These are phyloP conservation scores for Drosophila littoralis DNA, from an alignment of 1,140 invertebrate species.

Conservation along the genomic window DNA sequence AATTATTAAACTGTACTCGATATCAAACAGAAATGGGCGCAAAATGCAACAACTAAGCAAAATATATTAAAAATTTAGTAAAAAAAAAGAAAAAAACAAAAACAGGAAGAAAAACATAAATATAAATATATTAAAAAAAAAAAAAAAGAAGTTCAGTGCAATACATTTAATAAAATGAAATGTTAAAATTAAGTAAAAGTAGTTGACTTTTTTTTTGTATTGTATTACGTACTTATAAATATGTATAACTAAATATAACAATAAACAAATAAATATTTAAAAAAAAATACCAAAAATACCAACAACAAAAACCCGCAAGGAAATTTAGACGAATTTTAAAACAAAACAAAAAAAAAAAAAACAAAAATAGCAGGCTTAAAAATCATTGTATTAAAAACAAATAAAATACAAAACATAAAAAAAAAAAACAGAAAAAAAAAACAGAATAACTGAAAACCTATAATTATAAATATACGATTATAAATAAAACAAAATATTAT, in stretches of 20 bases:
- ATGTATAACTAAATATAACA: conserved; percentile 54
- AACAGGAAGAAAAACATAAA: conserved; percentile 24
- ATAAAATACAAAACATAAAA: conserved; percentile 36
- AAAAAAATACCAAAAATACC: conserved; percentile 2
- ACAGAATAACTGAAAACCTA: conserved; percentile 27
- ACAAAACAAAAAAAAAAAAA: conserved; percentile 41
- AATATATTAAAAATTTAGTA: conserved; percentile 20
- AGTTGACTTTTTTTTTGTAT: conserved; percentile 76
- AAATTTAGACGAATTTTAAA: conserved; percentile 82
- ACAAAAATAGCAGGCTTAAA: conserved; percentile 63
- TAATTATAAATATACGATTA: conserved; percentile 65
- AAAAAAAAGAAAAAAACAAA: background rate
- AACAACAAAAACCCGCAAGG: conserved; percentile 44
- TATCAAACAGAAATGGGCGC: conserved; percentile 13
- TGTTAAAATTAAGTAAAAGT: conserved; percentile 67
- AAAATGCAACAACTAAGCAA: conserved; percentile 13
- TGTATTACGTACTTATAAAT: conserved; percentile 64
- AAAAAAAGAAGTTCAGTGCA: conserved; percentile 61
- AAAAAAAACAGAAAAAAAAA: conserved; percentile 10
- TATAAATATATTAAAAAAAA: conserved; percentile 8
- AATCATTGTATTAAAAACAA: conserved; percentile 58
- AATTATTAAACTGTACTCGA: conserved; percentile 14
- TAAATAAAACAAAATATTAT: conserved; percentile 54
- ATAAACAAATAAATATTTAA: conserved; percentile 29
- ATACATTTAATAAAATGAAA: conserved; percentile 56